These are phyloP conservation scores for Eumeta japonica DNA, from an alignment of 1,140 invertebrate genomes.

Conservation along the genomic window DNA sequence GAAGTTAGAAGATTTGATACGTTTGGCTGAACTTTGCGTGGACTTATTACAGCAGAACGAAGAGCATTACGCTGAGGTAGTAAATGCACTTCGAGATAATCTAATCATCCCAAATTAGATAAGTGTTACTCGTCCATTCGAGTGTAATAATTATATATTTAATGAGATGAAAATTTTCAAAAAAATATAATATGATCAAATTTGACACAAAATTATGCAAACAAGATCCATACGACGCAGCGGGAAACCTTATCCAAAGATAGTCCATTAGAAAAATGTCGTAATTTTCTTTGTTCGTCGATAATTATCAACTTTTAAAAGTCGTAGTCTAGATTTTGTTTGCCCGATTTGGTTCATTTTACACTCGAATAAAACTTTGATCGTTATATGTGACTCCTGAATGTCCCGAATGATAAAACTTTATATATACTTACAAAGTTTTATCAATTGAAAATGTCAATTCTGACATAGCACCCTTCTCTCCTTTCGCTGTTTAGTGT, in stretches of 20 bases:
- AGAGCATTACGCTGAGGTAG: slow-evolving; percentile 99
- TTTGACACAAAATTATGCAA: neutral
- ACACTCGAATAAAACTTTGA: too few species aligned
- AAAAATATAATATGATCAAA: neutral
- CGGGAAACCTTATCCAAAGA: too few species aligned
- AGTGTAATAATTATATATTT: neutral
- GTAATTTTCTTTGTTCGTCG: too few species aligned
- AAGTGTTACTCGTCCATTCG: neutral
- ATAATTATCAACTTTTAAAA: too few species aligned
- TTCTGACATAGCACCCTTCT: slow-evolving; percentile 47
- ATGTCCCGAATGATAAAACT: slow-evolving; percentile 34
- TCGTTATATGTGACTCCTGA: slow-evolving; percentile 27
- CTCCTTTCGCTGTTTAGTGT: slow-evolving; percentile 48
- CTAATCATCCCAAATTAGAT: too few species aligned
- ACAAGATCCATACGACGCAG: too few species aligned
- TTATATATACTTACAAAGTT: slow-evolving; percentile 24
- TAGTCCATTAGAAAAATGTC: too few species aligned
- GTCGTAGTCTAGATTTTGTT: too few species aligned
- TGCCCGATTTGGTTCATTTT: too few species aligned
- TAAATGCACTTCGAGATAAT: slow-evolving; percentile 12
- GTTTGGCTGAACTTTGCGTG: slow-evolving; percentile 95
- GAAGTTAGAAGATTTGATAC: slow-evolving; percentile 95
- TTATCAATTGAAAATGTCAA: slow-evolving; percentile 20
- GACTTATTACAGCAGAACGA: slow-evolving; percentile 98
- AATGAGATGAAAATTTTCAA: neutral